Evolutionary conservation across 2,113 vertebrate genomes (phyloP).

Genomic region (Erythrolamprus reginae): DNA sequence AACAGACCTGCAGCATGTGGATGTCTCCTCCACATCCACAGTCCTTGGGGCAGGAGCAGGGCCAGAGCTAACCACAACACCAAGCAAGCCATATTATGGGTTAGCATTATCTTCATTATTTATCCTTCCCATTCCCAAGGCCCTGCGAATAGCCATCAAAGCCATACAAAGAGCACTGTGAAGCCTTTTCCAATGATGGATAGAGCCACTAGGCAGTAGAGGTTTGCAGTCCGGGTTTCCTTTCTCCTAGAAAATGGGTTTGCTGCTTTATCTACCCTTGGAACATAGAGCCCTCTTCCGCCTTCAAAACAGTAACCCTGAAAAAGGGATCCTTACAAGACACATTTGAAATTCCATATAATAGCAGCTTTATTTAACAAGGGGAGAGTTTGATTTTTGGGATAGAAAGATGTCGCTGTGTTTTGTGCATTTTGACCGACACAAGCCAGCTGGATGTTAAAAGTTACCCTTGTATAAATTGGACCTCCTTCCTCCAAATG

Average conservation of each 20-base stretch:
- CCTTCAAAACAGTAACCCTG: too few species aligned
- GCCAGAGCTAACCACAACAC: too few species aligned
- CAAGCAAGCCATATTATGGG: background rate
- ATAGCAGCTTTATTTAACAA: background rate
- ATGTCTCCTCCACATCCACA: too few species aligned
- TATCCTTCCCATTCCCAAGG: background rate
- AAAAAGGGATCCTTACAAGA: too few species aligned
- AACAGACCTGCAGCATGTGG: too few species aligned
- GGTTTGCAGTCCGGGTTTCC: too few species aligned
- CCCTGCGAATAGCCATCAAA: background rate
- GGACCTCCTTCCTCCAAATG: background rate
- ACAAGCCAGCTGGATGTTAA: background rate
- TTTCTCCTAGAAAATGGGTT: too few species aligned
- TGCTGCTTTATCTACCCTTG: too few species aligned
- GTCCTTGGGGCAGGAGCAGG: too few species aligned
- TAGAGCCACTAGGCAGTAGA: too few species aligned
- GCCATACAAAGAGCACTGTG: background rate
- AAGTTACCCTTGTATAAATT: background rate
- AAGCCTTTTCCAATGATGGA: too few species aligned
- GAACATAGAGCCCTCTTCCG: too few species aligned
- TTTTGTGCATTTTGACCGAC: background rate
- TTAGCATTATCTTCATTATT: background rate
- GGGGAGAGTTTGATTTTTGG: background rate
- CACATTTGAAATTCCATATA: background rate
- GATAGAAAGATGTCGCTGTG: background rate